Evolutionary conservation across 2,797 vertebrate genomes (phyloP), one percentile per base, ranked within the genome.

Genomic region (Scolopax bukidnonensis): DNA sequence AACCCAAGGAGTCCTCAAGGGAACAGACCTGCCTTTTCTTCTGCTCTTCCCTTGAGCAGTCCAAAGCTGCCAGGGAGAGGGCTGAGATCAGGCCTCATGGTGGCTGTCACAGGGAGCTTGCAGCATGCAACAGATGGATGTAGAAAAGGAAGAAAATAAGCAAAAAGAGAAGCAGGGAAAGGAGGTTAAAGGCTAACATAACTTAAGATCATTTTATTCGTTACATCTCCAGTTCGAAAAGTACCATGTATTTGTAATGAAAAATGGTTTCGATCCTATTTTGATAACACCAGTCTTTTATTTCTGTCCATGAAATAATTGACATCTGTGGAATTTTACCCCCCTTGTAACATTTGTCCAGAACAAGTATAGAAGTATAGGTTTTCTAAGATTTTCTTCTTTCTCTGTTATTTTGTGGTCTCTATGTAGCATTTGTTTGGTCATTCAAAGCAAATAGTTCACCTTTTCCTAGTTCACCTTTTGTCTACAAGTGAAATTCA

Each of bases 301-400:
- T 73, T 93, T 87, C 45, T 79, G 17, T 79, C 86, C 28, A 23
- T 69, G 5, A 84, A 93, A 93, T 84, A 90, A 79, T 64, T 83
- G 56, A 38, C 25, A 48, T 83, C 74, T 87, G 56, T 41, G 25
- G 64, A 83, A 45, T 92, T 93, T 89, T 84, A 40, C 32, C n/a
- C 5, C 74, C 28, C 36, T 13, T 56, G 18, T 89, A 80, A n/a
- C n/a, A 68, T 83, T 77, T 83, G 16, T 69, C 47, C 59, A n/a
- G 41, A 90, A 54, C 47, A 67, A 30, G 20, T 82, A 32, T 9
- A 79, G 21, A 67, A 27, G 20, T 82, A 32, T 9, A 79, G 18
- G 24, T 79, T 93, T 93, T 50, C 57, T 50, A 68, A 60, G 33
- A 43, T 82, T 89, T 82, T 83, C 11, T 73, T 83, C 43, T 73